phyloP scores from a whole-genome alignment of 2,888 invertebrate genomes.

The Amphipyra tragopoginis region DNA sequence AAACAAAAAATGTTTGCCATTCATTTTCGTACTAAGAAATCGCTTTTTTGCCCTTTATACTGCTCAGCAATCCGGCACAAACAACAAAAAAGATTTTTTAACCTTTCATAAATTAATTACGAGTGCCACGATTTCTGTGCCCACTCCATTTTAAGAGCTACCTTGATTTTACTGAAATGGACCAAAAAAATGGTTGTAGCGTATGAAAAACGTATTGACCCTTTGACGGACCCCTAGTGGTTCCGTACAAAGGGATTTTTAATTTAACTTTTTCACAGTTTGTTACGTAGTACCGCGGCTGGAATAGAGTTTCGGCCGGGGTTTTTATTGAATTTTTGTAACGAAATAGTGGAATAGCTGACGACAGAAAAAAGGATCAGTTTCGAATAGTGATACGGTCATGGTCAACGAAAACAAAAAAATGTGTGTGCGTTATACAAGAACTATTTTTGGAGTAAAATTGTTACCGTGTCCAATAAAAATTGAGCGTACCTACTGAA shows the following conservation, averaged over 20 bases:
- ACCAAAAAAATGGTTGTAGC: constrained; percentile 37
- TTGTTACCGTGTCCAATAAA: too few relatives aligned
- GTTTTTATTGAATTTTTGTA: constrained; percentile 56
- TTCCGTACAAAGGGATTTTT: constrained; percentile 53
- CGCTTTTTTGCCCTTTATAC: constrained; percentile 1
- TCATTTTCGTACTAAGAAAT: not conserved
- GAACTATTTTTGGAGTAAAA: not conserved
- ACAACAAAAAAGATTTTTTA: constrained; percentile 26
- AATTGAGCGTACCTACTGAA: too few relatives aligned
- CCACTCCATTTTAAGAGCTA: constrained; percentile 31
- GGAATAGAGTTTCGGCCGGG: constrained; percentile 34
- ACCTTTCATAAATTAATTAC: constrained; percentile 48
- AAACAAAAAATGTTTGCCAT: not conserved
- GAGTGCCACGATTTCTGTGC: constrained; percentile 12
- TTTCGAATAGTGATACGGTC: constrained; percentile 22
- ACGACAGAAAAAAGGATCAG: constrained; percentile 5
- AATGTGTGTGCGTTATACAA: not conserved
- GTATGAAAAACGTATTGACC: constrained; percentile 39
- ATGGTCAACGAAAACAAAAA: constrained; percentile 3
- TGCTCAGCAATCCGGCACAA: constrained; percentile 15
- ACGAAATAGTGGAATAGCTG: constrained; percentile 28
- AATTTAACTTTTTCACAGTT: constrained; percentile 57
- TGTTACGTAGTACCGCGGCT: constrained; percentile 38
- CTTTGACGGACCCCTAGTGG: constrained; percentile 42
- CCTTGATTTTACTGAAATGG: constrained; percentile 33